Evolutionary conservation across 2,888 invertebrate genomes (phyloP), one percentile per base, ranked within the genome.

Genomic region (Melitaea athalia): DNA sequence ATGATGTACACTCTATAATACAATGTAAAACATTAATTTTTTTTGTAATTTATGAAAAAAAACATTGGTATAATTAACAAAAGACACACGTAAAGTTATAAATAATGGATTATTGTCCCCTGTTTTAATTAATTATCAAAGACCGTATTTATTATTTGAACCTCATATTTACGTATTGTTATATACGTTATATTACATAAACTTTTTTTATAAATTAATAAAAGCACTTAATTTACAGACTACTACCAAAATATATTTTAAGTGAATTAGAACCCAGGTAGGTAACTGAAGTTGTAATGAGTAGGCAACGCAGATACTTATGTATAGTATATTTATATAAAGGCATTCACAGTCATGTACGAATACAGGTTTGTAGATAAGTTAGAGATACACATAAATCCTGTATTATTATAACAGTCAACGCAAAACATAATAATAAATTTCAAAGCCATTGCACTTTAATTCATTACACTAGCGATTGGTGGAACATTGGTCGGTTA

Each of bases 361-460:
- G 47, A 57, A 10, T 59, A 64, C 64, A 50, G 50, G 64, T 61
- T 31, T 47, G 15, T 66, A 66, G 67, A 59, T 63, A 67, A 57
- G 17, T 63, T 59, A 55, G 42, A 64, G 59, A 64, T 67, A 59
- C 38, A 64, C 57, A 71, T 69, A 72, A 67, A 69, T 72, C 52
- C 67, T 69, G 57, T 69, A 60, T 59, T 50, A 69, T 67, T 63
- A 67, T 69, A 67, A 67, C 57, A 67, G 69, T 67, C 63, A 59
- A 50, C 55, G 53, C 63, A 69, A 67, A 67, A 67, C 67, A 68
- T 66, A 67, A 63, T 57, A 67, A 67, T 68, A 67, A 67, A 69
- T 72, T 67, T 57, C 24, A 64, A 71, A 69, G 62, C 50, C 61
- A 72, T 65, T 68, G 67, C 64, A 68, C 63, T 57, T 66, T 68